A percentile compares a stretch with the other conserved stretches of the same genome.
Conservation (phyloP, 1,140 invertebrate species). For the Paracyclopina nana region DNA sequence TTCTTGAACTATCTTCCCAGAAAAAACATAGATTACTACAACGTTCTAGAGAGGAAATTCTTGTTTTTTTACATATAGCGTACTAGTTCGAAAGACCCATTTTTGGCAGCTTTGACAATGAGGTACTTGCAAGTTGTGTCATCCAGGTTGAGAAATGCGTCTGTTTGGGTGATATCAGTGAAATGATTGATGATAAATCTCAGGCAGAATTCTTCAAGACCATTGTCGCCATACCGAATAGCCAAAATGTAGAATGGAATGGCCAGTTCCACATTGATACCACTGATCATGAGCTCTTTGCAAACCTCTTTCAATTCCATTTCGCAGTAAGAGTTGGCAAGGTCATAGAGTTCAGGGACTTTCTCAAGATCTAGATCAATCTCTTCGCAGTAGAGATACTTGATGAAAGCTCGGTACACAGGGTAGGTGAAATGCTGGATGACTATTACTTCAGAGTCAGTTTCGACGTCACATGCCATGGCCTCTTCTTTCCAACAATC, state of each 20-base stretch:
- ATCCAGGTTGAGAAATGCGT: conserved; percentile 38
- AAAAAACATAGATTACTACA: too few species aligned
- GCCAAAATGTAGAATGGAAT: conserved; percentile 42
- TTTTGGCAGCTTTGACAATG: conserved; percentile 36
- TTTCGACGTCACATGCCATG: too few species aligned
- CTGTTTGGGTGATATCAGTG: conserved; percentile 41
- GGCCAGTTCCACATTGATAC: conserved; percentile 40
- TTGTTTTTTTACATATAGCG: too few species aligned
- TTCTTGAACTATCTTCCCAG: too few species aligned
- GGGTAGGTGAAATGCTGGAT: conserved; percentile 39
- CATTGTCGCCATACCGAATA: conserved; percentile 40
- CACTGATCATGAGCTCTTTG: conserved; percentile 39
- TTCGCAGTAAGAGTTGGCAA: conserved; percentile 46
- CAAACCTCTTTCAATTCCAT: conserved; percentile 34
- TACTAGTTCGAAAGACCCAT: conserved; percentile 42
- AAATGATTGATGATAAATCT: conserved; percentile 42
- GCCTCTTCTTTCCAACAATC: too few species aligned
- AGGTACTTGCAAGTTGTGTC: conserved; percentile 39
- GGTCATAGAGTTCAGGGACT: conserved; percentile 40
- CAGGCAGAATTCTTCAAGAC: conserved; percentile 39
- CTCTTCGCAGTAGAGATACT: conserved; percentile 44
- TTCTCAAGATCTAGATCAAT: conserved; percentile 40
- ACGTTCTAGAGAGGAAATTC: too few species aligned
- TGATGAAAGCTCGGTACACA: conserved; percentile 42
- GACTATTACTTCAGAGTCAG: too few species aligned